Evolutionary conservation across 2,113 vertebrate genomes (phyloP).

Genomic region (Solea senegalensis): DNA sequence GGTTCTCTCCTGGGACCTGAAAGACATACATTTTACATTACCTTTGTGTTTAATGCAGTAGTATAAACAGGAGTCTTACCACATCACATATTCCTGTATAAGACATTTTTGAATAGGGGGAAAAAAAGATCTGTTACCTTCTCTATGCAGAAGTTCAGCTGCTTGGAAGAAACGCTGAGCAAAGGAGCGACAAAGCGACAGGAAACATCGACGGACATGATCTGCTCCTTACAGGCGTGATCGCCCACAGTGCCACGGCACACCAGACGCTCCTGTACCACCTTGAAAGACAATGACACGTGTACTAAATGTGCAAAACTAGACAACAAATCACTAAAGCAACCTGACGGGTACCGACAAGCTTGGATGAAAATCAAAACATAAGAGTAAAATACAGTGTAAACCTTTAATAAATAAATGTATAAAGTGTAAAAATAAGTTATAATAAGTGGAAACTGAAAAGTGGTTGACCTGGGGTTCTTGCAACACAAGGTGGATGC

Average conservation of each 20-base stretch:
- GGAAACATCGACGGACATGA: constrained; percentile 81
- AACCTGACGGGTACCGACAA: too few species aligned
- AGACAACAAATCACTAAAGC: too few species aligned
- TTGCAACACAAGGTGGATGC: too few species aligned
- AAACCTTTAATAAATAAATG: too few species aligned
- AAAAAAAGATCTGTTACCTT: constrained; percentile 79
- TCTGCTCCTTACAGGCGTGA: constrained; percentile 54
- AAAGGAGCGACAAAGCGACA: constrained; percentile 86
- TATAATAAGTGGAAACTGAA: too few species aligned
- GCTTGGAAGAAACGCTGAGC: constrained; percentile 80
- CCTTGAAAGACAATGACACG: constrained; percentile 65
- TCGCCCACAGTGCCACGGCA: constrained; percentile 81
- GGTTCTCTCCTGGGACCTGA: constrained; percentile 67
- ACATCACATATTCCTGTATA: not conserved
- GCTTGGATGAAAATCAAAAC: too few species aligned
- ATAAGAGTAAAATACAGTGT: too few species aligned
- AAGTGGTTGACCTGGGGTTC: too few species aligned
- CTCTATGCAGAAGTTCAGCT: constrained; percentile 82
- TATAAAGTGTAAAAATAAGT: too few species aligned
- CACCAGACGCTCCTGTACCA: constrained; percentile 82
- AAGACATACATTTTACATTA: constrained; percentile 24
- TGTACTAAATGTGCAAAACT: not conserved
- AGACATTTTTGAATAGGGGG: not conserved
- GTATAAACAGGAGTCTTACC: not conserved
- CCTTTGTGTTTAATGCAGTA: not conserved